A percentile compares a stretch with the other conserved stretches of the same genome.
Evolutionary conservation across 2,797 vertebrate genomes (phyloP).

Genomic region (Phoeniculus purpureus): DNA sequence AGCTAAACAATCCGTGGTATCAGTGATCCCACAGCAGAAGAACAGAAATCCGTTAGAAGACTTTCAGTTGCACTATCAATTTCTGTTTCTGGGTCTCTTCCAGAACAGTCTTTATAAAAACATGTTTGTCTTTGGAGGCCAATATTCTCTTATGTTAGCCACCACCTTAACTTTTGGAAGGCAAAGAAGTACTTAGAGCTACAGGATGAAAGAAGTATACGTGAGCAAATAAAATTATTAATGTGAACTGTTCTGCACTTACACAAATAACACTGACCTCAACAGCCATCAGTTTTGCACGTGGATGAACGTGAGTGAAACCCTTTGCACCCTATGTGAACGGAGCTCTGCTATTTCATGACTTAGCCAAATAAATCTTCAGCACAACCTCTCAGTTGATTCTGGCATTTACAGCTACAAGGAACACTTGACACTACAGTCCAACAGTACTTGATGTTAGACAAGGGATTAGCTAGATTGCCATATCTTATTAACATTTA

Average conservation of each 20-base stretch:
- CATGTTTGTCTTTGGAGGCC: background rate
- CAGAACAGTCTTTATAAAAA: conserved; percentile 9
- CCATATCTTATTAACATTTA: background rate
- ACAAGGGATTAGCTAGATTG: background rate
- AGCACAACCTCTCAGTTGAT: background rate
- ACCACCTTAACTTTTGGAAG: background rate
- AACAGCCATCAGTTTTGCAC: background rate
- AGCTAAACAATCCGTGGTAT: background rate
- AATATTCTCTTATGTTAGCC: background rate
- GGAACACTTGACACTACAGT: background rate
- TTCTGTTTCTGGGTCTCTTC: background rate
- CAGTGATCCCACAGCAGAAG: background rate
- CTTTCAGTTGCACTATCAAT: conserved; percentile 25
- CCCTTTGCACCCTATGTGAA: background rate
- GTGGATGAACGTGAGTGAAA: background rate
- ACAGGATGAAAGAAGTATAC: background rate
- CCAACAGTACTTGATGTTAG: background rate
- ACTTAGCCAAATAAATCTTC: background rate
- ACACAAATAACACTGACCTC: background rate
- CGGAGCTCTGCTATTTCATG: background rate
- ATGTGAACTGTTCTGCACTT: background rate
- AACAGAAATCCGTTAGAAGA: background rate
- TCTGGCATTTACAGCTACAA: background rate
- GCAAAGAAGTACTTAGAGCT: background rate
- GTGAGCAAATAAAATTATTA: background rate